Evolutionary conservation across 1,140 invertebrate species (phyloP).

Genomic region (Hestina assimilis): DNA sequence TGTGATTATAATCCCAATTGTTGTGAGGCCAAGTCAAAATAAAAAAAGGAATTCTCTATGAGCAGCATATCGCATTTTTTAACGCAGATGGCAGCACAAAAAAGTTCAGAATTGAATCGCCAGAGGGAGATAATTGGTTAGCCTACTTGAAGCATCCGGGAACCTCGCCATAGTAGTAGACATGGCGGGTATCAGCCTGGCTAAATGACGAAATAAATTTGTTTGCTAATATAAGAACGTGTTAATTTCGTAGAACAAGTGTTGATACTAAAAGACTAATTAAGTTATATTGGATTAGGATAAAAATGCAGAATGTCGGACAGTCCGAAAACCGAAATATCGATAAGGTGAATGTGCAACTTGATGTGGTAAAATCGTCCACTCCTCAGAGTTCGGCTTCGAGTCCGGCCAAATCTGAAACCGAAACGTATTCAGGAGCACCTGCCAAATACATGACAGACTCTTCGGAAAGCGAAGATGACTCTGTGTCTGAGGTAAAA

Average conservation of each 20-base stretch:
- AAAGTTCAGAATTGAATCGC: constrained; percentile 59
- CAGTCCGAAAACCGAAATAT: constrained; percentile 88
- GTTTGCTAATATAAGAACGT: constrained; percentile 77
- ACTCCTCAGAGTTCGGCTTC: constrained; percentile 78
- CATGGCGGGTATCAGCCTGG: constrained; percentile 85
- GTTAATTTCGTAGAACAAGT: constrained; percentile 77
- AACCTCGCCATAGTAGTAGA: constrained; percentile 82
- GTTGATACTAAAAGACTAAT: constrained; percentile 77
- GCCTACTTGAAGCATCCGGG: constrained; percentile 79
- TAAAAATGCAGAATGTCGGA: constrained; percentile 94
- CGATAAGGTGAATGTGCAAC: constrained; percentile 83
- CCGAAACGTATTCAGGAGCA: constrained; percentile 86
- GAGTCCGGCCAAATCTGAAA: constrained; percentile 86
- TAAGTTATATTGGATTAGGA: constrained; percentile 82
- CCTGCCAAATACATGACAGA: constrained; percentile 91
- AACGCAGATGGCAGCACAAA: constrained; percentile 59
- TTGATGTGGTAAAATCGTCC: constrained; percentile 79
- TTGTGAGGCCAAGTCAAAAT: not conserved
- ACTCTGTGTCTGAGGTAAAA: constrained; percentile 94
- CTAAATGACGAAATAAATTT: constrained; percentile 83
- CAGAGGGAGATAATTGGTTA: constrained; percentile 76
- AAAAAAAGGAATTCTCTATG: constrained; percentile 41
- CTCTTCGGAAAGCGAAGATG: constrained; percentile 94
- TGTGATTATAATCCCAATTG: too few relatives aligned
- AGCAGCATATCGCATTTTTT: constrained; percentile 47